Conservation (phyloP, 2,797 vertebrate species). For the Orientallactaga sibirica region DNA sequence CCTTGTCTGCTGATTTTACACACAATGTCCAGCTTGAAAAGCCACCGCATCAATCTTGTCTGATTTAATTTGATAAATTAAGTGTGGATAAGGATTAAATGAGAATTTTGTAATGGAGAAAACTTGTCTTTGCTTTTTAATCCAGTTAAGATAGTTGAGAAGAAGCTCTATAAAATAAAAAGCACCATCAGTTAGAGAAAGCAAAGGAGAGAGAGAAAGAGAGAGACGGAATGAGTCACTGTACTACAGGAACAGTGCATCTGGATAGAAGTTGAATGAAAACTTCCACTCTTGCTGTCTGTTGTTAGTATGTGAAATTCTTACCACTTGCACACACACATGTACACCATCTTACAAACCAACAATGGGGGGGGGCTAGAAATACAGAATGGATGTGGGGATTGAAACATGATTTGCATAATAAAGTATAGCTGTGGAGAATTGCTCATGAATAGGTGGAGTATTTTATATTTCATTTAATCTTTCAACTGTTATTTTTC, state of each 20-base stretch:
- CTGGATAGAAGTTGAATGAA: conserved; percentile 16
- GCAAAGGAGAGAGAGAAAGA: background rate
- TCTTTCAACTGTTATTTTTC: conserved; percentile 72
- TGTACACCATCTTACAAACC: background rate
- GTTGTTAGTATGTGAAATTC: conserved; percentile 37
- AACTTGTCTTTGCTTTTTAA: conserved; percentile 89
- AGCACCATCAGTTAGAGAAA: conserved; percentile 72
- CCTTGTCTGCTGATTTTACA: conserved; percentile 99
- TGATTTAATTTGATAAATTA: conserved; percentile 99
- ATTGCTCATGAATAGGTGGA: conserved; percentile 47
- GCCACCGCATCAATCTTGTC: conserved; percentile 95
- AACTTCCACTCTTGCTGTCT: background rate
- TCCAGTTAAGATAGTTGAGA: conserved; percentile 87
- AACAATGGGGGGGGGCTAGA: background rate
- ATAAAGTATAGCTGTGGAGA: conserved; percentile 31
- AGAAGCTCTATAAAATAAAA: conserved; percentile 84
- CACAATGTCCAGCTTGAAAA: conserved; percentile 95
- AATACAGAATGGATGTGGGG: background rate
- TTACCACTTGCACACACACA: background rate
- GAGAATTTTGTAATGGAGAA: conserved; percentile 94
- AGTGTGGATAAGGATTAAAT: conserved; percentile 99
- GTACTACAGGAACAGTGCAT: background rate
- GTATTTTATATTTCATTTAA: conserved; percentile 66
- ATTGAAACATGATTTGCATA: conserved; percentile 34
- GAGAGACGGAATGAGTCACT: background rate